Base-by-base conservation (phyloP, 1,140 invertebrate species). In the Ceratitis capitata region DNA sequence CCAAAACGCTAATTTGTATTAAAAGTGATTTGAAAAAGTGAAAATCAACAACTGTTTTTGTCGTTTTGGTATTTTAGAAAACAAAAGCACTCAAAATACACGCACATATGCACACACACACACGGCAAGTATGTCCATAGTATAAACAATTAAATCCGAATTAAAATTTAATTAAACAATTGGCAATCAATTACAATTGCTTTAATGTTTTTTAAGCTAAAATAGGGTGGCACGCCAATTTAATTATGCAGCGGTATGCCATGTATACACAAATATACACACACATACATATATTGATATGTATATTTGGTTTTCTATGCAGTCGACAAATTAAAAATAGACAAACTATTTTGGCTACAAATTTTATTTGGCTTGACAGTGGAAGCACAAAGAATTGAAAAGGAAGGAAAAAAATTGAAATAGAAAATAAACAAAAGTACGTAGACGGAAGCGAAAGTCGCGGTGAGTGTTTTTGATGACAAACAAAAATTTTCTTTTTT, bases 161-260 rank as follows among this genome's bases (percentile, higher is more conserved):
- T 84, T 84, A 64, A 61, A 84, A 42, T 61, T 84, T 84, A 84
- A 84, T 84, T 58, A 84, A 84, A 45, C 83, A 56, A 84, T 84
- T 45, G 56, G 51, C 83, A 84, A 56, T 84, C 83, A 84, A 84
- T 84, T 84, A 84, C 51, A 84, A 84, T 84, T 58, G 29, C 49
- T 58, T 84, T 58, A 84, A 58, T 61, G 51, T 45, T 84, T 39
- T 84, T 84, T 39, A 10, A 42, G 29, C 83, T 58, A 84, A 84
- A 84, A 82, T 82, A 47, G 39, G 39, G 12, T 64, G 61, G 39
- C 61, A 16, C 32, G 61, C 61, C 32, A 32, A 69, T 19, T 32
- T n/a, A n/a, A n/a, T 4, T 69, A 39, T 69, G 26, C 29, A 12
- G 26, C 23, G 58, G 26, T 32, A 32, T 61, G 58, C 23, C 58